Base-by-base conservation (phyloP, 2,113 vertebrate genomes). In the Pteropus alecto region DNA sequence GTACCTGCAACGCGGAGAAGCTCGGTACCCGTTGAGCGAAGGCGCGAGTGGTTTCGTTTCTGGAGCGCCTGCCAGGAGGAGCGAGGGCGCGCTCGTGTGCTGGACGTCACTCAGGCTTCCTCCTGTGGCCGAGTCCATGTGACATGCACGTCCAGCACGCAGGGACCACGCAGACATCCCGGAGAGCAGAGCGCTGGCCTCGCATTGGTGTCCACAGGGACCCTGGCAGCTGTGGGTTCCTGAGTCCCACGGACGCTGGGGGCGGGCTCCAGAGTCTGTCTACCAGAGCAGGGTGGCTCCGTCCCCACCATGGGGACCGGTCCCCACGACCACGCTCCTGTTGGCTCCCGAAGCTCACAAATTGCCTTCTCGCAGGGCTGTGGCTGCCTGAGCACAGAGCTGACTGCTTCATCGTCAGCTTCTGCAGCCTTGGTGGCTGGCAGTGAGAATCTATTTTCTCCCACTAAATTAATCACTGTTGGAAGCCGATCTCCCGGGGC, bases 361-460 rank as follows among this genome's bases (percentile, higher is more conserved):
- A 87, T 56, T 48, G 56, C 85, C 77, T 90, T 82, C 82, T 92
- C 78, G 19, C n/a, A 68, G 81, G 51, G 26, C 48, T 0, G 0
- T 63, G 48, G 43, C 88, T n/a, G 48, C 67, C 93, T 30, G 88
- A 61, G 26, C 33, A 7, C 43, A 33, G 68, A 76, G 56, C 74
- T 76, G 93, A 67, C 89, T 56, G 48, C 95, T 70, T 77, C 96
- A 65, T 70, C 43, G 77, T 96, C 90, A 91, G 90, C 87, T 43
- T 26, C 63, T n/a, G 68, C 86, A 82, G 56, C 18, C 88, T 35
- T 11, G 21, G 77, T 87, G 87, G 88, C 93, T 91, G 95, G 79
- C 76, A 60, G 82, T 41, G 86, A 85, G 92, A 84, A 96, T 83
- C 93, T 94, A 95, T 95, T 95, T 97, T 93, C 97, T 94, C 61